Base-by-base conservation (phyloP, 2,888 invertebrate genomes). In the Temnothorax ravouxi region DNA sequence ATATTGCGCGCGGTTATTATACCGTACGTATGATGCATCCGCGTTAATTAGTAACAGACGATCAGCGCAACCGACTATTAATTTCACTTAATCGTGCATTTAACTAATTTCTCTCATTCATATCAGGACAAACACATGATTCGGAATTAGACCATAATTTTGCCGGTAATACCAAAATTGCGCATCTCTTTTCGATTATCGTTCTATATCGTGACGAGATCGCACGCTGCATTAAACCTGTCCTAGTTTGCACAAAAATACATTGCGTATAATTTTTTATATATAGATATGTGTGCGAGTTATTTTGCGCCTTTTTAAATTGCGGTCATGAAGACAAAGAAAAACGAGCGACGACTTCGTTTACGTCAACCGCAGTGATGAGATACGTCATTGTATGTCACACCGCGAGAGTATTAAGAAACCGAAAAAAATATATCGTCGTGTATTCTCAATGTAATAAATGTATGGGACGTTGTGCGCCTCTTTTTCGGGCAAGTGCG, bases 401-500 rank as follows among this genome's bases (percentile, higher is more conserved):
- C 29, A 9, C 2, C 41, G 25, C 74, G 41, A 77, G 41, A 77
- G 29, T 54, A 44, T 54, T n/a, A 66, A 25, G 41, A 21, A 21
- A 18, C 18, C 67, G 47, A 56, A 59, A 80, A 34, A 5, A 34
- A 34, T 5, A n/a, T 38, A 54, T 54, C 2, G 25, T 25, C 18
- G 13, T 38, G 18, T 80, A 71, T 38, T 59, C 18, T 25, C 47
- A 25, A 47, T 59, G 21, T 59, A 71, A 85, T 80, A 82, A 88
- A 88, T 80, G 77, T 80, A 84, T 44, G 52, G 54, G 80, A 76
- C 66, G 38, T 29, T n/a, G 3, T 18, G 44, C 6, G 59, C 15
- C 67, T 61, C 38, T 74, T 81, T 84, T 87, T 83, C 34, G 81
- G 50, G n/a, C 38, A 25, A 50, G 21, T 38, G 72, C 13, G 47